These are phyloP conservation scores for Bombus pascuorum DNA, from an alignment of 1,140 invertebrate genomes.

Conservation along the genomic window DNA sequence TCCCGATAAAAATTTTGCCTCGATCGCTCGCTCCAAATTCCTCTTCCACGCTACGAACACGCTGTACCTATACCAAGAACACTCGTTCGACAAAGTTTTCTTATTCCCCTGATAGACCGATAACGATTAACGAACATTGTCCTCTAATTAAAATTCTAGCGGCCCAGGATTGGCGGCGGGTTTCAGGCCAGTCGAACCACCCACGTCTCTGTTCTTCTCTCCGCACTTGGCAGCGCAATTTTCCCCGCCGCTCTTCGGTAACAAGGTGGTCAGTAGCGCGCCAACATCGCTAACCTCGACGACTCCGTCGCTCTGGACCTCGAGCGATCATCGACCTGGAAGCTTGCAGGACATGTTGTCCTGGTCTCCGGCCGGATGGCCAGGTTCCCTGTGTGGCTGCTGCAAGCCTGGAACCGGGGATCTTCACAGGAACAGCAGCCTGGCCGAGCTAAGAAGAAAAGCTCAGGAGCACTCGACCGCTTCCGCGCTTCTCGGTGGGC, in stretches of 20 bases:
- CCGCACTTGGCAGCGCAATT: constrained; percentile 90
- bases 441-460: constrained; percentile 93
- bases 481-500: constrained; percentile 83
- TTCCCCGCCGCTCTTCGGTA: constrained; percentile 90
- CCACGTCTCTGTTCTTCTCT: constrained; percentile 89
- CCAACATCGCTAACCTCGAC: constrained; percentile 75
- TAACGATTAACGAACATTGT: background rate
- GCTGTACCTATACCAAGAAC: background rate
- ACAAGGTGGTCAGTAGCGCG: constrained; percentile 76
- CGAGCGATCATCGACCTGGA: constrained; percentile 72
- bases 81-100: too few species aligned
- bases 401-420: constrained; percentile 83
- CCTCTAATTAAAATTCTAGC: constrained; percentile 77
- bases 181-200: constrained; percentile 84
- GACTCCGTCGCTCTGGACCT: constrained; percentile 77
- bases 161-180: constrained; percentile 85
- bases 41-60: background rate
- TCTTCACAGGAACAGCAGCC: constrained; percentile 86
- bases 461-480: constrained; percentile 96
- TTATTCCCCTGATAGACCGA: too few species aligned
- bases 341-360: constrained; percentile 79
- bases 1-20: background rate
- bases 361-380: constrained; percentile 78
- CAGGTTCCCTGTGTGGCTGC: constrained; percentile 76
- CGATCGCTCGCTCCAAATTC: background rate